Base-by-base conservation (phyloP, 1,140 invertebrate genomes). In the Euwallacea fornicatus region DNA sequence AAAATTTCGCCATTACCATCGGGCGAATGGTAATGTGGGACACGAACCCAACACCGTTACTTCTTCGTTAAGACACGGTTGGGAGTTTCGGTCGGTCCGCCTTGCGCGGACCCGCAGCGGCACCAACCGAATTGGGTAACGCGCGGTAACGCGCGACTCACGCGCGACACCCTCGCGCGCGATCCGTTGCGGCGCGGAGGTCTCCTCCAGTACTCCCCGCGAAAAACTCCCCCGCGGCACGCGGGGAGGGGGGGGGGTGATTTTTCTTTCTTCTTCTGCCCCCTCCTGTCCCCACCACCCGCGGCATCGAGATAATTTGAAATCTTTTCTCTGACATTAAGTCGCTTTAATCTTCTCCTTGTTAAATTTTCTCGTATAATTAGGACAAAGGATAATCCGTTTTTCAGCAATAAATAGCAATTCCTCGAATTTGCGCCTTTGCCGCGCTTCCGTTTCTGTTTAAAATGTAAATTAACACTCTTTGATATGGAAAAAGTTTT, bases 331-430 rank as follows among this genome's bases (percentile, higher is more conserved):
- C 69, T 16, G 54, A 63, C 42, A 59, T 65, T 65, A 65, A 71
- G 46, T 55, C 58, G 8, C 62, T 63, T 46, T 66, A 68, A 47
- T 66, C 64, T 61, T 63, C 8, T 63, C 50, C 42, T 16, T 61
- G 50, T 67, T 67, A 53, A 63, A 66, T 56, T 60, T 64, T 56
- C 54, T 9, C 42, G 72, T 13, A 73, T 69, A 73, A 73, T 73
- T 73, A 73, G 62, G 33, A 69, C 67, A 65, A 69, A 73, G 66
- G 72, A 64, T 73, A 72, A 72, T 72, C 71, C 66, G 59, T 66
- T 66, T 67, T 70, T 55, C 54, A 62, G 66, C 66, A 73, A 73
- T 73, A 73, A 73, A 73, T 73, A 73, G 62, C 72, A 69, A 73
- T 73, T 73, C 67, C 41, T 47, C 62, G 62, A 73, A 73, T 69